Evolutionary conservation across 2,888 invertebrate genomes (phyloP).

Genomic region (Choristoneura rosaceana): DNA sequence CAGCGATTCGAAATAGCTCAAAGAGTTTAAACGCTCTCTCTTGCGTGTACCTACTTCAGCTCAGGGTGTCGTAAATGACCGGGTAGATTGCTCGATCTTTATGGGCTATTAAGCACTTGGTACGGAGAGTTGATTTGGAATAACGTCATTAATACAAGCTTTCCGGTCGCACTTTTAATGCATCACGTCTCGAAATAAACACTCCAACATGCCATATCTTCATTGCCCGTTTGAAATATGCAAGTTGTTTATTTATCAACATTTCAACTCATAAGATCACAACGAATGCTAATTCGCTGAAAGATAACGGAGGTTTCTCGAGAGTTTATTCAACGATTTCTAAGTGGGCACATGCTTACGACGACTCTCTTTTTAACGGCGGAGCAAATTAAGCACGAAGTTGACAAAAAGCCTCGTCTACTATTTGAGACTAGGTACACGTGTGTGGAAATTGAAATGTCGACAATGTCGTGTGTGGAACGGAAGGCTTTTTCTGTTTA

Average conservation of each 20-base stretch:
- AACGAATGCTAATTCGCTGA: conserved; percentile 12
- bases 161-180: conserved; percentile 49
- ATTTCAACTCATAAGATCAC: conserved; percentile 5
- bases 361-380: conserved; percentile 58
- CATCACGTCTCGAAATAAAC: conserved; percentile 58
- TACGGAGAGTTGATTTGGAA: conserved; percentile 56
- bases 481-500: conserved; percentile 74
- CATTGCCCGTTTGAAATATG: conserved; percentile 9
- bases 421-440: conserved; percentile 54
- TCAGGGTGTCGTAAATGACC: conserved; percentile 67
- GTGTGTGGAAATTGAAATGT: conserved; percentile 72
- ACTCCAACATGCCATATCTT: conserved; percentile 33
- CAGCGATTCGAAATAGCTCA: conserved; percentile 71
- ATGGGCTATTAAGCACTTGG: conserved; percentile 68
- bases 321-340: conserved; percentile 7
- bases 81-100: conserved; percentile 60
- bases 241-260: conserved; percentile 17
- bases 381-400: conserved; percentile 74
- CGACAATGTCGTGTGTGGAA: conserved; percentile 78
- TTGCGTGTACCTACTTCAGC: conserved; percentile 48
- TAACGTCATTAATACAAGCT: conserved; percentile 48
- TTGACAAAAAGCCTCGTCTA: conserved; percentile 70
- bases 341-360: conserved; percentile 50
- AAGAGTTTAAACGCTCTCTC: conserved; percentile 58
- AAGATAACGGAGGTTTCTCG: conserved; percentile 9